Base-by-base conservation (phyloP, 1,140 invertebrate genomes). In the Zaprionus taronus region DNA sequence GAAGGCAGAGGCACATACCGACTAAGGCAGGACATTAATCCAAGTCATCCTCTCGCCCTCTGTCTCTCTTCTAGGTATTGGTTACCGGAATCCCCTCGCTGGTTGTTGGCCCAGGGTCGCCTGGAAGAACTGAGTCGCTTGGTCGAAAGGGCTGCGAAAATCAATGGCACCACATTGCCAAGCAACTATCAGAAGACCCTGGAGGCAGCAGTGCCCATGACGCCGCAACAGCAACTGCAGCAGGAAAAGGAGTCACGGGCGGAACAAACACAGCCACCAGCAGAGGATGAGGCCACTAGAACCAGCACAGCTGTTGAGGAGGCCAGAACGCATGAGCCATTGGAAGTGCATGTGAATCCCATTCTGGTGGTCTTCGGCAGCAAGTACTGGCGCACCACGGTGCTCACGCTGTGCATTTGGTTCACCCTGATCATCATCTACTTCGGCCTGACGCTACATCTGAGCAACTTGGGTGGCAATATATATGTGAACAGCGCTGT, bases 71-170 rank as follows among this genome's bases (percentile, higher is more conserved):
- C 22, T 81, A 96, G 94, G 94, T 96, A 96, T 93, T 93, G 97
- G 47, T 91, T 98, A 44, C 97, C 97, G 1, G 97, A 97, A 94
- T 97, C 97, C 2, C 96, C 97, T n/a, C 94, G 97, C 76, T 98
- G 97, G 97, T 93, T 98, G 15, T 91, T 97, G 15, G 95, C 96
- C 5, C 94, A 96, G 85, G 96, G 96, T n/a, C 94, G 95, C 78
- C 94, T 94, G 4, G 94, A 96, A 63, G 95, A 96, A 93, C 95
- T 96, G 0, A 94, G 95, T 80, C 87, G 85, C 31, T 95, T 97
- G 62, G 91, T 98, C 58, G 93, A 95, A 83, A 94, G 94, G 78
- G 96, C 96, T 3, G 96, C 96, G 0, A 93, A 92, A 47, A 94
- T 94, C 70, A 96, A 96, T 83, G 94, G 94, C 58, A 94, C 93